Percentiles rank a stretch among this genome's conserved stretches.
These are phyloP conservation scores for Natator depressus DNA, from an alignment of 2,113 vertebrate genomes.

Conservation along the genomic window DNA sequence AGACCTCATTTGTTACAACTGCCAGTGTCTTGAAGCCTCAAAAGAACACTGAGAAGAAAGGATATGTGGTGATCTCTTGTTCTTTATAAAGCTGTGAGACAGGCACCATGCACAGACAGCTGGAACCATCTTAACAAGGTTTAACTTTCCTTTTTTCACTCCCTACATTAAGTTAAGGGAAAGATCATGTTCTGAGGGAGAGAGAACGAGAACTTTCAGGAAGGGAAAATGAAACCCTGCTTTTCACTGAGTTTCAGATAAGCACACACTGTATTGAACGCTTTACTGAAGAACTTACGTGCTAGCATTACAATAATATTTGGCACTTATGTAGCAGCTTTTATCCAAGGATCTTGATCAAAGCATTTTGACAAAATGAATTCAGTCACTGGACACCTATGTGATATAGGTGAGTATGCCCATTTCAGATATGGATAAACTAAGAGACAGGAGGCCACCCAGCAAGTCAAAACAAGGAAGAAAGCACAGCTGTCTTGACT, in stretches of 20 bases:
- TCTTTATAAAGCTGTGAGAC: constrained; percentile 17
- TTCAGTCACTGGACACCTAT: too few species aligned
- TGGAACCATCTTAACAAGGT: constrained; percentile 1
- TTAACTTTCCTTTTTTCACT: neutral
- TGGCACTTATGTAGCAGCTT: neutral
- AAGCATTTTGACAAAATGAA: neutral
- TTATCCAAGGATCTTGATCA: neutral
- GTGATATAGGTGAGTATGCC: neutral
- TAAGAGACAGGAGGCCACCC: neutral
- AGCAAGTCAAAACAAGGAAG: neutral
- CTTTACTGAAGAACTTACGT: neutral
- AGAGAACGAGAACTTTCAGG: neutral
- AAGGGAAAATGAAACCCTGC: neutral
- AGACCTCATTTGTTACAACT: neutral
- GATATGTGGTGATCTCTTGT: neutral
- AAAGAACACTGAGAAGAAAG: neutral
- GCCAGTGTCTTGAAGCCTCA: neutral
- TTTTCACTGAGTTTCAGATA: neutral
- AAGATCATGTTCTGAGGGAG: neutral
- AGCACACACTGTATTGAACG: too few species aligned
- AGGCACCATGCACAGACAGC: neutral
- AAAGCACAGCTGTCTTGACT: neutral
- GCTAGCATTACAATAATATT: neutral
- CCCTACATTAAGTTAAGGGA: neutral
- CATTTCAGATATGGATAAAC: neutral